Conservation (phyloP, 2,888 invertebrate species). For the Cynaeus angustus region DNA sequence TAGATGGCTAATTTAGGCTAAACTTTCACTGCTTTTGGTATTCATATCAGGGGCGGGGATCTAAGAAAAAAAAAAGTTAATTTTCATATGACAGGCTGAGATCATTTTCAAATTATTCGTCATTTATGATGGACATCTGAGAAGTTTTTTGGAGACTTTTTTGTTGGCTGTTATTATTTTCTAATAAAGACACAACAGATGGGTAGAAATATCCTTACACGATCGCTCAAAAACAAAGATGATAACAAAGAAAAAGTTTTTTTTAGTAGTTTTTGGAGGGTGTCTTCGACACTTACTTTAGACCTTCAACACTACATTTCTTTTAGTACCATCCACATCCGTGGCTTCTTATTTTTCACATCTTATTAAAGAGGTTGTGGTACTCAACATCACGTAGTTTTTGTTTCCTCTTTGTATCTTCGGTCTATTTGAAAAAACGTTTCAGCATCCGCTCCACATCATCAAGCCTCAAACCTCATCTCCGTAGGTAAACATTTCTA, state of each 20-base stretch:
- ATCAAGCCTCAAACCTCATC: conserved; percentile 2
- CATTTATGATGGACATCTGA: conserved; percentile 1
- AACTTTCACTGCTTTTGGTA: conserved; percentile 29
- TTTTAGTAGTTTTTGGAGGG: too few relatives aligned
- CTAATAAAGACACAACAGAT: not conserved
- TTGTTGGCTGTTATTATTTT: not conserved
- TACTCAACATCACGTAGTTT: too few relatives aligned
- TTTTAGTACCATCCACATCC: too few relatives aligned
- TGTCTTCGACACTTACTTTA: too few relatives aligned
- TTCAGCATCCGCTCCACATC: not conserved
- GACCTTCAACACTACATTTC: too few relatives aligned
- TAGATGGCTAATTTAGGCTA: not conserved
- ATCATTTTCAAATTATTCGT: conserved; percentile 21
- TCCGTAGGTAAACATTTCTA: conserved; percentile 11
- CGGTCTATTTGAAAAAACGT: too few relatives aligned
- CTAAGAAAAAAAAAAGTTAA: conserved; percentile 15
- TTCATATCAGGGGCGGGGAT: conserved; percentile 24
- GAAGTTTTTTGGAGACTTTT: not conserved
- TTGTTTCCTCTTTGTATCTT: too few relatives aligned
- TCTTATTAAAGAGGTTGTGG: too few relatives aligned
- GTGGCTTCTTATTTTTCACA: too few relatives aligned
- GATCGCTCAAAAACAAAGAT: too few relatives aligned
- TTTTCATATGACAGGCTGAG: conserved; percentile 18
- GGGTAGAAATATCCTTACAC: too few relatives aligned
- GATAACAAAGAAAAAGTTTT: too few relatives aligned